Evolutionary conservation across 2,113 vertebrate species (phyloP).

Genomic region (Rousettus leschenaultii): DNA sequence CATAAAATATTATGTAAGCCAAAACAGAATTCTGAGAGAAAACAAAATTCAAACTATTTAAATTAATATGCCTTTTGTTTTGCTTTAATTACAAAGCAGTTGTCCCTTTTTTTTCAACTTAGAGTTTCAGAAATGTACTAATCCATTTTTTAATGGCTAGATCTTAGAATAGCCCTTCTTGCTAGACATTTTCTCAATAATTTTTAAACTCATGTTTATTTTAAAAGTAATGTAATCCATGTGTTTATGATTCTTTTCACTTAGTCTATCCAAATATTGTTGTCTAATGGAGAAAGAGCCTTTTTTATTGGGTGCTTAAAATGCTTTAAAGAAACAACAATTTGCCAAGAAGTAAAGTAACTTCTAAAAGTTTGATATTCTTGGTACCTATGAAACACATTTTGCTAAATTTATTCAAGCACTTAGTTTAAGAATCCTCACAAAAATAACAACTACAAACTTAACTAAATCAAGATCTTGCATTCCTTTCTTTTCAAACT

Average conservation of each 20-base stretch:
- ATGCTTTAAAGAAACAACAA: not conserved
- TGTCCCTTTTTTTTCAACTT: not conserved
- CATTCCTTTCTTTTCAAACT: not conserved
- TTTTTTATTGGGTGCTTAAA: slow-evolving; percentile 53
- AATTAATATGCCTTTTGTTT: not conserved
- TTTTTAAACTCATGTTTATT: slow-evolving; percentile 39
- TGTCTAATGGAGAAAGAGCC: slow-evolving; percentile 3
- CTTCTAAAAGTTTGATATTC: slow-evolving; percentile 19
- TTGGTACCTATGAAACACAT: slow-evolving; percentile 5
- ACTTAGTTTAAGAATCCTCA: not conserved
- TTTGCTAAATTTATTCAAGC: slow-evolving; percentile 35
- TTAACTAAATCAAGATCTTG: not conserved
- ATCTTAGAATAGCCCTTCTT: not conserved
- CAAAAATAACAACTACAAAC: not conserved
- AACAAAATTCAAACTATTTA: not conserved
- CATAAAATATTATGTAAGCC: not conserved
- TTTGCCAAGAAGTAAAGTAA: slow-evolving; percentile 47
- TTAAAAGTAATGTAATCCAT: slow-evolving; percentile 25
- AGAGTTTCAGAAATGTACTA: slow-evolving; percentile 8
- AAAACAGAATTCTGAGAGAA: not conserved
- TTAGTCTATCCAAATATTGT: slow-evolving; percentile 28
- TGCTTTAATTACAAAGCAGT: not conserved
- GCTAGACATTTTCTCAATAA: not conserved
- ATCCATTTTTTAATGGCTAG: not conserved
- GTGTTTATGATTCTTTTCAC: slow-evolving; percentile 48